phyloP scores from a whole-genome alignment of 2,113 vertebrate genomes.

The Limanda limanda region DNA sequence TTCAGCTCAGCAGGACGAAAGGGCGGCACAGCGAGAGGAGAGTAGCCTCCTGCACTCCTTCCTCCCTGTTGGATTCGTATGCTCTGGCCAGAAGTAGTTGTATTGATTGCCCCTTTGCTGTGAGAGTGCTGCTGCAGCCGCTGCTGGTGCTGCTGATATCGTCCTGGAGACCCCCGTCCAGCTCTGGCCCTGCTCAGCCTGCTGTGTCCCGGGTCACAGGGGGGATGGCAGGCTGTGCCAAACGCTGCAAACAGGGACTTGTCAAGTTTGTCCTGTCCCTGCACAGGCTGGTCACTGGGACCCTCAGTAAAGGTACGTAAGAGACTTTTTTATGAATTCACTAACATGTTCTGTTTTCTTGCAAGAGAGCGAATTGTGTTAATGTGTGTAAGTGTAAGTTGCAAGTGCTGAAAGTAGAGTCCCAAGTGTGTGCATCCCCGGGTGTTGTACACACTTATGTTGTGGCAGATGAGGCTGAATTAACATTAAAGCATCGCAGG shows the following conservation, averaged over 20 bases:
- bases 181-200: constrained; percentile 45
- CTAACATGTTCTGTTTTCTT: background rate
- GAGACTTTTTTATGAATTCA: background rate
- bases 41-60: background rate
- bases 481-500: constrained; percentile 1
- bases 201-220: constrained; percentile 35
- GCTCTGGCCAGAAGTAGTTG: constrained; percentile 36
- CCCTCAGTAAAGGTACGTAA: constrained; percentile 91
- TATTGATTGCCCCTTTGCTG: constrained; percentile 17
- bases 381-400: constrained; percentile 9
- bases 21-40: constrained; percentile 18
- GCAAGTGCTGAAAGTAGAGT: background rate
- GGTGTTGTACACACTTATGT: background rate
- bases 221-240: constrained; percentile 90
- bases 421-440: background rate
- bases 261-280: constrained; percentile 89
- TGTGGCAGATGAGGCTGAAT: constrained; percentile 3
- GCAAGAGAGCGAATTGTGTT: background rate
- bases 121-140: constrained; percentile 22
- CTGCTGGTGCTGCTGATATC: constrained; percentile 21
- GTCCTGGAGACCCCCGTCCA: constrained; percentile 14
- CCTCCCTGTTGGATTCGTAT: constrained; percentile 31
- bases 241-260: constrained; percentile 89
- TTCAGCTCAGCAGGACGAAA: constrained; percentile 50
- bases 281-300: constrained; percentile 91